Evolutionary conservation across 2,888 invertebrate genomes (phyloP).

Genomic region (Ditula angustiorana): DNA sequence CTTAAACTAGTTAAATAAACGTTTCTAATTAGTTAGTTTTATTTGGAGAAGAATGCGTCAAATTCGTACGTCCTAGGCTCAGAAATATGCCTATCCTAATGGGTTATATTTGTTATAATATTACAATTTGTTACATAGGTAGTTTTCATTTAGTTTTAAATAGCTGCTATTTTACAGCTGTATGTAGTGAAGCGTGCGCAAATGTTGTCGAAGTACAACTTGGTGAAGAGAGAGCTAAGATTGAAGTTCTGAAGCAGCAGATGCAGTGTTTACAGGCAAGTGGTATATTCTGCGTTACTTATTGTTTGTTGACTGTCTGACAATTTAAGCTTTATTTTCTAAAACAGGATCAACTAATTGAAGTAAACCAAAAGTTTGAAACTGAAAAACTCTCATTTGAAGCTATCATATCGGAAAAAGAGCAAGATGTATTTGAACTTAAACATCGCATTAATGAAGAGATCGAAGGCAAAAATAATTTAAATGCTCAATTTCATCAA

Average conservation of each 20-base stretch:
- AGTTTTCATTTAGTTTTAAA: too few species aligned
- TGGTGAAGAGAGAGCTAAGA: slow-evolving; percentile 73
- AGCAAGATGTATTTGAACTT: slow-evolving; percentile 63
- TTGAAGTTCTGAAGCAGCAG: slow-evolving; percentile 65
- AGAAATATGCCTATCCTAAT: too few species aligned
- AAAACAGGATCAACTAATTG: slow-evolving; percentile 54
- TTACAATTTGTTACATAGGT: too few species aligned
- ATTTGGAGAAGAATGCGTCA: too few species aligned
- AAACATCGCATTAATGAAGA: slow-evolving; percentile 73
- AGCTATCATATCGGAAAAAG: slow-evolving; percentile 60
- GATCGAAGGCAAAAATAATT: slow-evolving; percentile 64
- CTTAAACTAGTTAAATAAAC: too few species aligned
- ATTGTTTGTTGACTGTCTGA: too few species aligned
- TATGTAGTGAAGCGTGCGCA: slow-evolving; percentile 74
- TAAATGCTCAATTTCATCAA: slow-evolving; percentile 60
- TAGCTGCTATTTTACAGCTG: slow-evolving; percentile 65
- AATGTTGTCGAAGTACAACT: slow-evolving; percentile 79
- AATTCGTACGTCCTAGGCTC: too few species aligned
- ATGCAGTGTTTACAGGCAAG: slow-evolving; percentile 69
- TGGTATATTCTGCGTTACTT: not conserved
- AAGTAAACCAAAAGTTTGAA: slow-evolving; percentile 56
- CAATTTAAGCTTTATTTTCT: too few species aligned
- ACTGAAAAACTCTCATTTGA: slow-evolving; percentile 57
- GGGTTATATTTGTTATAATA: too few species aligned
- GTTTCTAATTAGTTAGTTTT: too few species aligned